These are phyloP conservation scores for Zaprionus lineosus DNA, from an alignment of 2,888 invertebrate species.

Conservation along the genomic window DNA sequence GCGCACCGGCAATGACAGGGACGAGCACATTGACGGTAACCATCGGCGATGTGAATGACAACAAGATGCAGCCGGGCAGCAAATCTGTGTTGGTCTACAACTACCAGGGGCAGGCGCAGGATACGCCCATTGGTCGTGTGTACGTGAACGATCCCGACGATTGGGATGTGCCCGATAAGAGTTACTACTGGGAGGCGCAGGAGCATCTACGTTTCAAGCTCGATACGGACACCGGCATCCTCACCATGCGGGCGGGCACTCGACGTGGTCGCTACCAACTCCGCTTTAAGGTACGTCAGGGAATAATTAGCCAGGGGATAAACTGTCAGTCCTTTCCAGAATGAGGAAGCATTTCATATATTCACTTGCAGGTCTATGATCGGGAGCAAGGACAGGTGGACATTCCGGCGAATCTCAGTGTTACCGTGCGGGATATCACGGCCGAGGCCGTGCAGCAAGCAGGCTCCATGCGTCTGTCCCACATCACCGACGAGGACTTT, in stretches of 20 bases:
- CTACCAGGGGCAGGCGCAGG: slow-evolving; percentile 94
- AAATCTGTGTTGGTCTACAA: slow-evolving; percentile 98
- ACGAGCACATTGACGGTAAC: slow-evolving; percentile 97
- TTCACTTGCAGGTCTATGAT: slow-evolving; percentile 87
- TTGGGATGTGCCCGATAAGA: slow-evolving; percentile 99
- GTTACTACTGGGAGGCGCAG: slow-evolving; percentile 94
- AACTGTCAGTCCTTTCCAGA: too few species aligned
- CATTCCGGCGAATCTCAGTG: slow-evolving; percentile 96
- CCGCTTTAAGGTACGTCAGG: slow-evolving; percentile 85
- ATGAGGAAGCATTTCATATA: neutral
- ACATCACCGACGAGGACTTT: slow-evolving; percentile 97
- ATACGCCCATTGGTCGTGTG: slow-evolving; percentile 95
- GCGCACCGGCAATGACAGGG: slow-evolving; percentile 96
- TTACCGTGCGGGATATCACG: slow-evolving; percentile 95
- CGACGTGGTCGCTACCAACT: slow-evolving; percentile 92
- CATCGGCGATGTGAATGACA: slow-evolving; percentile 98
- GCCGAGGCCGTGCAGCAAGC: slow-evolving; percentile 97
- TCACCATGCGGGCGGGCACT: slow-evolving; percentile 96
- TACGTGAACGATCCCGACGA: slow-evolving; percentile 99
- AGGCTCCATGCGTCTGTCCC: slow-evolving; percentile 95
- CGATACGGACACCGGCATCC: slow-evolving; percentile 95
- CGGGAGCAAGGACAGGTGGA: slow-evolving; percentile 96
- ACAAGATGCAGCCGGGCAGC: slow-evolving; percentile 98
- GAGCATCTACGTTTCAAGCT: slow-evolving; percentile 94
- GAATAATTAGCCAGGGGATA: too few species aligned